Conservation (phyloP, 2,888 invertebrate genomes). For the Tetramorium bicarinatum region DNA sequence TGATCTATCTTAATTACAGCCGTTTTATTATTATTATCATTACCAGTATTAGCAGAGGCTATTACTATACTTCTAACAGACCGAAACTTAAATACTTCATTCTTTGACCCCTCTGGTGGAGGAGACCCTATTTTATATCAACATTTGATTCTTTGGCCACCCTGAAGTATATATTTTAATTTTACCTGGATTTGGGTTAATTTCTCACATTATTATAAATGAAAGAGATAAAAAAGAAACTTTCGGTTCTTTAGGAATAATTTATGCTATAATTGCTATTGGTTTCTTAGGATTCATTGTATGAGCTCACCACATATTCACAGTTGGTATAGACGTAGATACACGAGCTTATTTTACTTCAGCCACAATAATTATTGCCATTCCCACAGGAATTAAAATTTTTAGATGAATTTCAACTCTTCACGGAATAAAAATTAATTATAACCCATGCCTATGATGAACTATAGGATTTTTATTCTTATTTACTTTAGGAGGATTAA, state of each 20-base stretch:
- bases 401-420: constrained; percentile 87
- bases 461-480: too few relatives aligned
- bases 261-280: constrained; percentile 95
- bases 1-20: constrained; percentile 91
- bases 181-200: constrained; percentile 93
- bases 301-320: constrained; percentile 95
- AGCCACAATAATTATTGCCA: constrained; percentile 95
- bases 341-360: constrained; percentile 95
- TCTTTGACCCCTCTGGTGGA: constrained; percentile 93
- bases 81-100: constrained; percentile 93
- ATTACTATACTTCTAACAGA: constrained; percentile 93
- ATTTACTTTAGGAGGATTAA: too few relatives aligned
- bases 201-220: constrained; percentile 92
- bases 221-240: constrained; percentile 92
- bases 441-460: too few relatives aligned
- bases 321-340: constrained; percentile 94
- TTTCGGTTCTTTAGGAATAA: constrained; percentile 92
- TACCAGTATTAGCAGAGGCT: constrained; percentile 93
- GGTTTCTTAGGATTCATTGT: constrained; percentile 94
- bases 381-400: constrained; percentile 95
- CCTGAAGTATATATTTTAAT: constrained; percentile 96
- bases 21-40: constrained; percentile 89
- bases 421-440: too few relatives aligned
- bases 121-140: constrained; percentile 94
- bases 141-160: constrained; percentile 96